phyloP scores from a whole-genome alignment of 1,140 invertebrate species.

The Halesus radiatus region DNA sequence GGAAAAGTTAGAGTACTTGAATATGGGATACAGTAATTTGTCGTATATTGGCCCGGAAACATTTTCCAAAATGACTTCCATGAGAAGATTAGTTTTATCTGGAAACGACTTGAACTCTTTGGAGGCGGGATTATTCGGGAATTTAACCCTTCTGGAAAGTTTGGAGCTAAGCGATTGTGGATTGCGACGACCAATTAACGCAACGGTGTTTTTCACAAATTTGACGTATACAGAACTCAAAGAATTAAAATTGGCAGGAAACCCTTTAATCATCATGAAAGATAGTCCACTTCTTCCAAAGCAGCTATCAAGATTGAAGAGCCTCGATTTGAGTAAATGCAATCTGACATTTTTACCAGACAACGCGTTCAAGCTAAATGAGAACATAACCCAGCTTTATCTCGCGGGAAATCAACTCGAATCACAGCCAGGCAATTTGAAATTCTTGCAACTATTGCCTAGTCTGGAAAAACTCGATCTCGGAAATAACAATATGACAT shows the following conservation, averaged over 20 bases:
- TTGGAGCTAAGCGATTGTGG: conserved; percentile 80
- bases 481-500: conserved; percentile 75
- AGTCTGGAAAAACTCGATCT: conserved; percentile 76
- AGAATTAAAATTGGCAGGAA: conserved; percentile 79
- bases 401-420: conserved; percentile 74
- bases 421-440: conserved; percentile 67
- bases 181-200: conserved; percentile 73
- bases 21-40: conserved; percentile 82
- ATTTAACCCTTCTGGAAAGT: conserved; percentile 76
- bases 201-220: conserved; percentile 78
- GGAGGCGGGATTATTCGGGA: conserved; percentile 79
- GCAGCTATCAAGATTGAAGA: conserved; percentile 75
- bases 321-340: conserved; percentile 77
- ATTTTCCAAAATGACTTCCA: conserved; percentile 79
- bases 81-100: conserved; percentile 77
- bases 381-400: conserved; percentile 76
- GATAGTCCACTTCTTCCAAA: conserved; percentile 74
- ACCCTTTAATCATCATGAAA: conserved; percentile 74
- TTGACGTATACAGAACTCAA: conserved; percentile 75
- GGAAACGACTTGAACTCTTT: conserved; percentile 77
- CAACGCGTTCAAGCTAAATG: conserved; percentile 74
- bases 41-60: conserved; percentile 76
- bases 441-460: conserved; percentile 73
- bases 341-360: conserved; percentile 73
- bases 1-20: conserved; percentile 76